Conservation (phyloP, 1,140 invertebrate genomes). For the Lucilia sericata region DNA sequence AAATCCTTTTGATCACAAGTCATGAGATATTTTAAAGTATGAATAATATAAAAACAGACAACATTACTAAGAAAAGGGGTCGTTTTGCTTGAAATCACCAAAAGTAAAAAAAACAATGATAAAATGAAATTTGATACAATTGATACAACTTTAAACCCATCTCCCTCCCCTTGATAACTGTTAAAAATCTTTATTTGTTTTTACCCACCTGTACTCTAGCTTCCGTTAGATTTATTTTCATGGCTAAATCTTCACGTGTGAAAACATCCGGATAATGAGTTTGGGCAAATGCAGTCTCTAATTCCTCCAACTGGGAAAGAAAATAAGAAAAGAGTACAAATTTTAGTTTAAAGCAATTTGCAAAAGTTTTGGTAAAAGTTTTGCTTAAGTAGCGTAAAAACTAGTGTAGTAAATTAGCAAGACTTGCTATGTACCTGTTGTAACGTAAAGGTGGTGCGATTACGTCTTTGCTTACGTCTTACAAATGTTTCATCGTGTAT, state of each 20-base stretch:
- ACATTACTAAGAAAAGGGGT: not conserved
- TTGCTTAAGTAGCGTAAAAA: not conserved
- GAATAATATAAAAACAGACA: not conserved
- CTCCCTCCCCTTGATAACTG: slow-evolving; percentile 49
- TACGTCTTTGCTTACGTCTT: slow-evolving; percentile 92
- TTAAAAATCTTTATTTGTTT: slow-evolving; percentile 42
- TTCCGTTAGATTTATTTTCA: slow-evolving; percentile 98
- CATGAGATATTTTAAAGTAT: slow-evolving; percentile 33
- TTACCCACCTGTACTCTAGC: slow-evolving; percentile 92
- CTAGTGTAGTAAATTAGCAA: not conserved
- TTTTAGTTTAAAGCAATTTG: slow-evolving; percentile 2
- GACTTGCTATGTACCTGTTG: slow-evolving; percentile 79
- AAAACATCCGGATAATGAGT: slow-evolving; percentile 99
- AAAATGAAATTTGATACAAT: slow-evolving; percentile 66
- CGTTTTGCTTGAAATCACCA: slow-evolving; percentile 30
- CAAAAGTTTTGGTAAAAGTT: not conserved
- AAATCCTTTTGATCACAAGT: slow-evolving; percentile 42
- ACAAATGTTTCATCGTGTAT: slow-evolving; percentile 97
- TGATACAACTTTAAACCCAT: slow-evolving; percentile 40
- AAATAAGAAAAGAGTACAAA: slow-evolving; percentile 21
- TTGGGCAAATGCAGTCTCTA: slow-evolving; percentile 96
- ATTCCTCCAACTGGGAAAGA: slow-evolving; percentile 81
- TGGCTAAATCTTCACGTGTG: slow-evolving; percentile 96
- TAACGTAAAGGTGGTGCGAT: slow-evolving; percentile 96
- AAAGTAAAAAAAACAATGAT: slow-evolving; percentile 36